Base-by-base conservation (phyloP, 2,888 invertebrate genomes). In the Ganaspis brasiliensis region DNA sequence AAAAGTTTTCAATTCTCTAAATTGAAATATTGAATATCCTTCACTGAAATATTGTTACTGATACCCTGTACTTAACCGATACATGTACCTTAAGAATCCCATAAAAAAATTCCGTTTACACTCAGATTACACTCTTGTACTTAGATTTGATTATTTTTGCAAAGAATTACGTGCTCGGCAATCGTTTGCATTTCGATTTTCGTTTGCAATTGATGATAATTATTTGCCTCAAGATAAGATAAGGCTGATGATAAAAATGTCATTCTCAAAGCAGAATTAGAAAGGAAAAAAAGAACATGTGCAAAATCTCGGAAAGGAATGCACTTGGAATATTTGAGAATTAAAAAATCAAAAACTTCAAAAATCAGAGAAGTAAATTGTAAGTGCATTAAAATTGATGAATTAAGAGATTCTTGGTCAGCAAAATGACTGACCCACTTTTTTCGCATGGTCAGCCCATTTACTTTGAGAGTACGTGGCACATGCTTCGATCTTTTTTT, bases 381-480 rank as follows among this genome's bases (percentile, higher is more conserved):
- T 14, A 40, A 45, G 21, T 21, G 3, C 21, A 21, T 45, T 12
- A 67, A 67, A 67, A 67, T n/a, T 67, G 24, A 40, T 40, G n/a
- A 67, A 67, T 67, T 21, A 67, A 45, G 40, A 45, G 67, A 40
- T 26, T 24, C n/a, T 21, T 67, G 67, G 16, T 59, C 31, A 59
- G 59, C 59, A 59, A 59, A 59, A 67, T 67, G 26, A n/a, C 24
- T 45, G 67, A 67, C 67, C 45, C 67, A 67, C 67, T 67, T 67
- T 67, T 49, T 67, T 67, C 19, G 67, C 67, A 67, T 45, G 67
- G 67, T 67, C 45, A 26, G 21, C 14, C 67, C 40, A 45, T 67
- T 56, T 67, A 45, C 67, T 49, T 21, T 67, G 67, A 45, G 45
- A 37, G 24, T 16, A 40, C 37, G 21, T 63, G 40, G 63, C 63